Evolutionary conservation across 2,797 vertebrate species (phyloP).

Genomic region (Psittacula echo): DNA sequence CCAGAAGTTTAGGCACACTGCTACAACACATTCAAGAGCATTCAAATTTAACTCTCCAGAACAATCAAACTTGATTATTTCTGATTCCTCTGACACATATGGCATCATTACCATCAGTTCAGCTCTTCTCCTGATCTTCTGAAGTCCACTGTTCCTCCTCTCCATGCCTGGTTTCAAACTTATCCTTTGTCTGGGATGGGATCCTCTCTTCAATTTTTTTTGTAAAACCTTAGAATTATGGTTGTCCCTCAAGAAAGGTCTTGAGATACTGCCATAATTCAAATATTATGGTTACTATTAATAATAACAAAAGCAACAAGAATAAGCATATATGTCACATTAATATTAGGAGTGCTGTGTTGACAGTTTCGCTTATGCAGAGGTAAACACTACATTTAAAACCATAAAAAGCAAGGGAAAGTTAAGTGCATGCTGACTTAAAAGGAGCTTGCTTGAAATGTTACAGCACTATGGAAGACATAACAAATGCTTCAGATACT

Average conservation of each 20-base stretch:
- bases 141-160: background rate
- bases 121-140: background rate
- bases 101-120: background rate
- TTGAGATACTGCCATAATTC: conserved; percentile 8
- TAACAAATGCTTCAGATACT: conserved; percentile 11
- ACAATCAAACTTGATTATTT: background rate
- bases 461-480: background rate
- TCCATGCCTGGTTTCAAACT: background rate
- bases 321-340: conserved; percentile 7
- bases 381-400: conserved; percentile 45
- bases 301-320: conserved; percentile 23
- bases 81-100: background rate
- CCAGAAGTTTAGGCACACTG: background rate
- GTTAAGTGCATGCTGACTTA: background rate
- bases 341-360: background rate
- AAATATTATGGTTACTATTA: conserved; percentile 48
- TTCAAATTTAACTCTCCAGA: background rate
- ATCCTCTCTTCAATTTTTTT: background rate
- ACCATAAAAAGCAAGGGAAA: conserved; percentile 41
- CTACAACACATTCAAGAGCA: background rate
- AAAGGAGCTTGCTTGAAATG: conserved; percentile 13
- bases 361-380: conserved; percentile 29
- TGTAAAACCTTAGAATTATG: background rate
- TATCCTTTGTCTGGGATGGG: background rate
- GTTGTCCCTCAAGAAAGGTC: background rate